Percentiles rank a stretch among this genome's conserved stretches.
These are phyloP conservation scores for Caenorhabditis imperialis DNA, from an alignment of 2,888 invertebrate genomes.

Conservation along the genomic window DNA sequence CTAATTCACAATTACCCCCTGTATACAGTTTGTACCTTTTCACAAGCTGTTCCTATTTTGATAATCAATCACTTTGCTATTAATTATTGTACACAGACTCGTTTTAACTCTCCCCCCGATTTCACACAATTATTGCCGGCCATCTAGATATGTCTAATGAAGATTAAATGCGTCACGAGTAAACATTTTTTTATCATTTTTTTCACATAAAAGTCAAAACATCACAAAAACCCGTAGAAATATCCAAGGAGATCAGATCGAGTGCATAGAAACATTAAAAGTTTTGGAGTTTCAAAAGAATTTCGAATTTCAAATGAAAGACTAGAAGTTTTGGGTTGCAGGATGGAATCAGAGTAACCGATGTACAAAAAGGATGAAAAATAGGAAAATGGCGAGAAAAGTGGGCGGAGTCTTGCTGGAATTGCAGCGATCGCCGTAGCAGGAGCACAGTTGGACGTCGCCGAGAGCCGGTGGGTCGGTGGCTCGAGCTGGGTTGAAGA, in stretches of 20 bases:
- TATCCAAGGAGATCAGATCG: conserved; percentile 22
- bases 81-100: too few relatives aligned
- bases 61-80: too few relatives aligned
- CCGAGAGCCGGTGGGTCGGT: conserved; percentile 69
- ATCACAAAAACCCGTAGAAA: conserved; percentile 13
- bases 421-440: conserved; percentile 73
- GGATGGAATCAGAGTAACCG: conserved; percentile 8
- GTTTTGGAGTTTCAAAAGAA: conserved; percentile 3
- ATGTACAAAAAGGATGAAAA: conserved; percentile 35
- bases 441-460: conserved; percentile 73
- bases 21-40: too few relatives aligned
- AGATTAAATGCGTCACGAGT: background rate
- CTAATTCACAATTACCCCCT: too few relatives aligned
- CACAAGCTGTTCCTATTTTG: too few relatives aligned
- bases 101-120: too few relatives aligned
- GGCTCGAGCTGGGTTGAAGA: conserved; percentile 73
- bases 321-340: too few relatives aligned
- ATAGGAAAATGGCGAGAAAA: conserved; percentile 2
- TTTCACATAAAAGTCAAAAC: conserved; percentile 8
- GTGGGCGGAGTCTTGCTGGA: conserved; percentile 1
- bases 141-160: too few relatives aligned
- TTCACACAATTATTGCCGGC: too few relatives aligned
- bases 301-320: too few relatives aligned
- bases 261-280: conserved; percentile 3
- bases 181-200: background rate